phyloP scores from a whole-genome alignment of 2,888 invertebrate species.

The Frankliniella intonsa region DNA sequence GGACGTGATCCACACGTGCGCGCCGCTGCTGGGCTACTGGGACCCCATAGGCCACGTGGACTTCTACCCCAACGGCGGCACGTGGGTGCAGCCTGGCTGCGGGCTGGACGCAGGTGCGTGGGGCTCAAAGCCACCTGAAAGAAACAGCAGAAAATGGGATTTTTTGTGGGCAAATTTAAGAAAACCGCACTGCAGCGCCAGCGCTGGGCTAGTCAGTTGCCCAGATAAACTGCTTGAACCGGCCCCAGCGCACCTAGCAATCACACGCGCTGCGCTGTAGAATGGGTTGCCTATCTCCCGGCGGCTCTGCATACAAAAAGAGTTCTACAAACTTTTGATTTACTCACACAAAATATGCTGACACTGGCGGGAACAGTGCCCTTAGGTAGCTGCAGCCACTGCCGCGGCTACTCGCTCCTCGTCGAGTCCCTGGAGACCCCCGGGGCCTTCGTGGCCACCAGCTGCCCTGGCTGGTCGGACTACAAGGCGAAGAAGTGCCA shows the following conservation, averaged over 20 bases:
- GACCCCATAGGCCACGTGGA: conserved; percentile 36
- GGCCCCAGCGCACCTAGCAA: too few species aligned
- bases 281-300: neutral
- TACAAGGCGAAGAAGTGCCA: conserved; percentile 31
- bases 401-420: conserved; percentile 37
- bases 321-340: too few species aligned
- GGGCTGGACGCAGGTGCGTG: conserved; percentile 51
- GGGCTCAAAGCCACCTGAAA: too few species aligned
- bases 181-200: too few species aligned
- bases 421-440: conserved; percentile 34
- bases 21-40: conserved; percentile 35
- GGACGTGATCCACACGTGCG: conserved; percentile 39
- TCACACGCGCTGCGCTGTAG: neutral
- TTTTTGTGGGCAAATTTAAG: too few species aligned
- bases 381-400: conserved; percentile 37
- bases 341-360: neutral
- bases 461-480: conserved; percentile 32
- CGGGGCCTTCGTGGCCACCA: conserved; percentile 33
- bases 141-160: too few species aligned
- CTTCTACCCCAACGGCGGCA: conserved; percentile 41
- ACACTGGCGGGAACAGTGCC: neutral
- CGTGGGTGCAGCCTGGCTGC: conserved; percentile 52
- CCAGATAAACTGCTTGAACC: too few species aligned
- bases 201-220: too few species aligned
- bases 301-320: neutral